These are phyloP conservation scores for Nebria ingens DNA, from an alignment of 1,140 invertebrate species.

Conservation along the genomic window DNA sequence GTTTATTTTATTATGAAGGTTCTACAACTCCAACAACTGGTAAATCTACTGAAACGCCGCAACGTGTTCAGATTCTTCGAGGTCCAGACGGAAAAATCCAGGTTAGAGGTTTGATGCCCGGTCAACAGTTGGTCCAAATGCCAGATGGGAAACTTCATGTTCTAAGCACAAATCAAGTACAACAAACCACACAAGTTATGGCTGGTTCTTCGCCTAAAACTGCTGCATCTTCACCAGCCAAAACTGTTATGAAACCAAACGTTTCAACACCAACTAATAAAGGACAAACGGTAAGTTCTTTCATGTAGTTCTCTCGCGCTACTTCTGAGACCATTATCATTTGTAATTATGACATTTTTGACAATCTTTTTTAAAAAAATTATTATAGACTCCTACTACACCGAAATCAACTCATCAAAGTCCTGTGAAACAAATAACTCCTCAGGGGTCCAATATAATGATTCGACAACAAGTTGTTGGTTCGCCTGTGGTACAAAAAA, in stretches of 20 bases:
- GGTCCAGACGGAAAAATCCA: conserved; percentile 84
- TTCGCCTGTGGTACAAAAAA: conserved; percentile 24
- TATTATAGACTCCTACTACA: too few species aligned
- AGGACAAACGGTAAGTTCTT: conserved; percentile 19
- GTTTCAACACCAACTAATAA: conserved; percentile 19
- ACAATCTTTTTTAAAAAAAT: not conserved
- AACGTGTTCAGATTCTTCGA: conserved; percentile 84
- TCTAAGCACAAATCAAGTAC: conserved; percentile 47
- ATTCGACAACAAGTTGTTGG: conserved; percentile 19
- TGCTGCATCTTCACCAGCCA: conserved; percentile 18
- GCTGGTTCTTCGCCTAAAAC: not conserved
- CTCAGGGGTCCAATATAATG: conserved; percentile 13
- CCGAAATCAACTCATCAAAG: conserved; percentile 20
- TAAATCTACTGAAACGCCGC: conserved; percentile 43
- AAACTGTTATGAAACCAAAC: conserved; percentile 21
- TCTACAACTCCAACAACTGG: conserved; percentile 26
- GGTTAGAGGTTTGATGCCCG: conserved; percentile 80
- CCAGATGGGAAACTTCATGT: conserved; percentile 89
- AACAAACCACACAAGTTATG: conserved; percentile 18
- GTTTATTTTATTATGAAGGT: not conserved
- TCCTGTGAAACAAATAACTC: conserved; percentile 11
- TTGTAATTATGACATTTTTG: too few species aligned
- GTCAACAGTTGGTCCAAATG: conserved; percentile 89
- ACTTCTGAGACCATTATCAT: too few species aligned
- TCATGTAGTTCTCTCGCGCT: too few species aligned